Conservation (phyloP, 2,888 invertebrate genomes). For the Nephrotoma guestfalica region DNA sequence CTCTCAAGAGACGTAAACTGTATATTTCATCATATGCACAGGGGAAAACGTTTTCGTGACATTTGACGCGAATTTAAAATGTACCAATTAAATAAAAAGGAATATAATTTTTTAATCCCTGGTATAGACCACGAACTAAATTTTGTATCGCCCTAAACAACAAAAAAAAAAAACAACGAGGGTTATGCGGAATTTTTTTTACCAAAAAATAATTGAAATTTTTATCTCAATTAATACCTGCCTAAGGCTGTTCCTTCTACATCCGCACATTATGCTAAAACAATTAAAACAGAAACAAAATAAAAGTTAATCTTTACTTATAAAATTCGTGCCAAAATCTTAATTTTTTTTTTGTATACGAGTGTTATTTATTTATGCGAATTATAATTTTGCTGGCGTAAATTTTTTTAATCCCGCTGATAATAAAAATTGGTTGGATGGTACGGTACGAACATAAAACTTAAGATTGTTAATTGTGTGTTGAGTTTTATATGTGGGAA, state of each 20-base stretch:
- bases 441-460: background rate
- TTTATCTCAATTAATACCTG: background rate
- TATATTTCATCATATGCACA: no score
- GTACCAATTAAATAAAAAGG: no score
- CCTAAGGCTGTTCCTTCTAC: background rate
- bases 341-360: background rate
- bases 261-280: background rate
- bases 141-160: background rate
- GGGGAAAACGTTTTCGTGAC: no score
- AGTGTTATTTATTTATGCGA: background rate
- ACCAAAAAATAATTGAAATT: background rate
- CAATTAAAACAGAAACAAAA: background rate
- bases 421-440: background rate
- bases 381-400: background rate
- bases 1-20: no score
- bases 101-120: background rate
- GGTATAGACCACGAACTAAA: background rate
- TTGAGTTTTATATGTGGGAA: no score
- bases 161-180: background rate
- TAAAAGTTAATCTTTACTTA: background rate
- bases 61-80: no score
- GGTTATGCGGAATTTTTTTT: background rate
- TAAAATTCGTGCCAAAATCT: background rate
- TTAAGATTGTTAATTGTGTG: background rate
- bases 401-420: background rate